phyloP scores from a whole-genome alignment of 2,888 invertebrate species.

The Meiosimyza platycephala region DNA sequence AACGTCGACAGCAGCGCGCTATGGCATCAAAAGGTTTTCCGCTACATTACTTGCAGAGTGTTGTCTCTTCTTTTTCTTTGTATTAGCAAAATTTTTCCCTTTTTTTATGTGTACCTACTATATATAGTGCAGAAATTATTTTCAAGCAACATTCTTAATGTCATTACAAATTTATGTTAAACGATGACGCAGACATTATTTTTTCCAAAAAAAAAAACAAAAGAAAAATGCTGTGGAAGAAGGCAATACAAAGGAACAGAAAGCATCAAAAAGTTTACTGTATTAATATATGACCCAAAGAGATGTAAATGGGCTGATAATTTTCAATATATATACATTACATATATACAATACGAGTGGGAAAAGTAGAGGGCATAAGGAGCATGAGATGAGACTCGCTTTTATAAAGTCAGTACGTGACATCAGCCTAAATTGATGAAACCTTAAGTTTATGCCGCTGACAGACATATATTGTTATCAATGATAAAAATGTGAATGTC shows the following conservation, averaged over 20 bases:
- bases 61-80: neutral
- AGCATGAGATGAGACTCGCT: too few species aligned
- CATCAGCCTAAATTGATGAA: neutral
- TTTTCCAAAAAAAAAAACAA: neutral
- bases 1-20: neutral
- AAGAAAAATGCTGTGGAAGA: too few species aligned
- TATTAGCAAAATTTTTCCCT: neutral
- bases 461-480: too few species aligned
- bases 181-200: neutral
- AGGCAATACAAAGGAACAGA: neutral
- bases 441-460: neutral
- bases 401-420: neutral
- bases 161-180: conserved; percentile 13
- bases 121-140: neutral
- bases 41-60: conserved; percentile 17
- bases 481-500: too few species aligned
- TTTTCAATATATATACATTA: neutral
- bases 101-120: neutral
- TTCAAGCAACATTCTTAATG: conserved; percentile 10
- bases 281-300: conserved; percentile 16
- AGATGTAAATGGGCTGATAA: conserved; percentile 5
- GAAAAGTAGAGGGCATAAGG: too few species aligned
- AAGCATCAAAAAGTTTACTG: neutral
- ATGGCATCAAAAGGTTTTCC: conserved; percentile 5
- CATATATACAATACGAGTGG: too few species aligned